Percentiles rank a stretch among this genome's conserved stretches.
phyloP scores from a whole-genome alignment of 2,888 invertebrate genomes.

The Galerucella pusilla region DNA sequence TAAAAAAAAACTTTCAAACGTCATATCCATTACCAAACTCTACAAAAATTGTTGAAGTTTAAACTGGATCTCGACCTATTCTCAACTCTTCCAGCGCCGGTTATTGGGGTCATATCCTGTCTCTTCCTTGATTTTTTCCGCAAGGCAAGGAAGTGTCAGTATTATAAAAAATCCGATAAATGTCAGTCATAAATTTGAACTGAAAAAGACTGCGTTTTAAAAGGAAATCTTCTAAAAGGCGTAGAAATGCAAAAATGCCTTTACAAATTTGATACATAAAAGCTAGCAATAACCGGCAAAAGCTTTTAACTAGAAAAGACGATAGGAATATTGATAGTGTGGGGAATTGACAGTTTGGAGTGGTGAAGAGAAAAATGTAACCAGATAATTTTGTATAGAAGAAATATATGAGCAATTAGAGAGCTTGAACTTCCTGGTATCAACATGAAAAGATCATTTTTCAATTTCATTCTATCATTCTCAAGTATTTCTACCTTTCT shows the following conservation, averaged over 20 bases:
- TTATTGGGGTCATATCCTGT: not conserved
- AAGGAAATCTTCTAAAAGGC: not conserved
- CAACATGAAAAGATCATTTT: too few relatives aligned
- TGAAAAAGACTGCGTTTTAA: not conserved
- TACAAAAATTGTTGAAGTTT: not conserved
- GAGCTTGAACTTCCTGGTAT: too few relatives aligned
- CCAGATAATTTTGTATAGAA: not conserved
- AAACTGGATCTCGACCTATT: not conserved
- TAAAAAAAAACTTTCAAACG: not conserved
- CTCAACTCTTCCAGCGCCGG: not conserved
- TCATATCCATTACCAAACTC: not conserved
- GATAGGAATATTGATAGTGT: not conserved
- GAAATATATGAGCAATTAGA: too few relatives aligned
- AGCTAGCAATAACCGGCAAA: not conserved
- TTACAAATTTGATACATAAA: not conserved
- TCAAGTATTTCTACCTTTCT: too few relatives aligned
- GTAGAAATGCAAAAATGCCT: not conserved
- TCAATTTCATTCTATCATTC: too few relatives aligned
- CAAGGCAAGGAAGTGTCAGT: not conserved
- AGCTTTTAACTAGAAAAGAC: not conserved
- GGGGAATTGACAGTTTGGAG: not conserved
- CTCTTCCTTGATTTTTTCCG: not conserved
- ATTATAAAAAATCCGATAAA: not conserved
- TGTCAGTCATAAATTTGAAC: constrained; percentile 1
- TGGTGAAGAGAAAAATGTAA: not conserved